Evolutionary conservation across 2,888 invertebrate species (phyloP), one percentile per base, ranked within the genome.

Genomic region (Epinotia nisella): DNA sequence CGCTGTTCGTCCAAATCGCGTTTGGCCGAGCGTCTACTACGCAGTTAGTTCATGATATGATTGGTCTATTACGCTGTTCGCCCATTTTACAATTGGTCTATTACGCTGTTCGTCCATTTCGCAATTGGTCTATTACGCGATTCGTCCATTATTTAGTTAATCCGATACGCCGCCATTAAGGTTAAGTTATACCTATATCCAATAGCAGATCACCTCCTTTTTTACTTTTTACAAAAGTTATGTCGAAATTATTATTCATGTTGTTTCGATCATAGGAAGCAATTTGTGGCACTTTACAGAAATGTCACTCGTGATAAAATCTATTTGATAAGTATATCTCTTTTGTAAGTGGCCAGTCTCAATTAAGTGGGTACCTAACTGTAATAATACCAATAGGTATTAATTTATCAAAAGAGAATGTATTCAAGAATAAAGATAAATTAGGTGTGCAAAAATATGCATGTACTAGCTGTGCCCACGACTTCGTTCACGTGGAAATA

Each of bases 361-460:
- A n/a, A n/a, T n/a, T n/a, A 45, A 45, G 45, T 15, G 45, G 45
- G 45, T 45, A 51, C 51, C 17, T 51, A 51, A 17, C 51, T 51
- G 51, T 51, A 51, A 51, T 51, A 51, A 51, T 51, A 51, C 51
- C n/a, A 51, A 51, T 51, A 51, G 51, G 51, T 51, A 51, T 51
- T 51, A 51, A 51, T 51, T 51, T n/a, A 51, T 51, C 51, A 51
- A 51, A 51, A 51, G 51, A 51, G 51, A 51, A 51, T 51, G 51
- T 51, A 51, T 51, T 49, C 49, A 49, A n/a, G 49, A 49, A 49
- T 49, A 49, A 49, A 49, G 49, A 51, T 51, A 51, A 51, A 51
- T 41, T n/a, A 51, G 15, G 51, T 51, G 51, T 51, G 51, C 17
- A 51, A 51, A 51, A 51, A 51, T 51, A 51, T 51, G n/a, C 51